Conservation (phyloP, 2,888 invertebrate species). For the Cosmopolites sordidus region DNA sequence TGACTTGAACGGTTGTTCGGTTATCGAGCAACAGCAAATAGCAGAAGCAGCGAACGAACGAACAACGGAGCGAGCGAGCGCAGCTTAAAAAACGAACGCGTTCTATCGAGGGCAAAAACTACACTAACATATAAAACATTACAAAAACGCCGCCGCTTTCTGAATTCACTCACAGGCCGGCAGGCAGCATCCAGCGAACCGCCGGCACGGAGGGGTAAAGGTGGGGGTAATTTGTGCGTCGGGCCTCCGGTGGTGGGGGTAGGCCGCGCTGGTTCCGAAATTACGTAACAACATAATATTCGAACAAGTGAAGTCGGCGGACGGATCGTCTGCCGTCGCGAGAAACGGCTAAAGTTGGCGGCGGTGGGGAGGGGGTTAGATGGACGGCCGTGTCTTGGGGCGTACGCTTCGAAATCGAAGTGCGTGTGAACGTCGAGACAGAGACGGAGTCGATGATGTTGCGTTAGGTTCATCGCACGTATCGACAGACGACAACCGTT, state of each 20-base stretch:
- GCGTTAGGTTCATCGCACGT: too few species aligned
- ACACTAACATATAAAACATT: conserved; percentile 47
- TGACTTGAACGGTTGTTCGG: too few species aligned
- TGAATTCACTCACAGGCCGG: conserved; percentile 32
- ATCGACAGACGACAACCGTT: too few species aligned
- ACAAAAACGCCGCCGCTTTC: conserved; percentile 44
- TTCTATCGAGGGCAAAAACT: conserved; percentile 46
- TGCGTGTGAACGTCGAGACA: conserved; percentile 16
- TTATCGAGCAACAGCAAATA: too few species aligned
- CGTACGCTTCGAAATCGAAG: conserved; percentile 10
- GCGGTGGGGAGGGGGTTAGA: conserved; percentile 8
- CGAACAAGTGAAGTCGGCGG: conserved; percentile 26
- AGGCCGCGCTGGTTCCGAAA: conserved; percentile 15
- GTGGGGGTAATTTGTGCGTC: conserved; percentile 29
- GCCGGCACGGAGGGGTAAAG: conserved; percentile 20
- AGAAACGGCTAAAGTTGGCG: neutral
- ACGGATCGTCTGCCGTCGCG: conserved; percentile 23
- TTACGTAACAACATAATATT: conserved; percentile 27
- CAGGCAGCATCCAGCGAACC: conserved; percentile 40
- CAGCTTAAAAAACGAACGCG: conserved; percentile 33
- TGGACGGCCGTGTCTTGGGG: conserved; percentile 14
- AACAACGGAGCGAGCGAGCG: conserved; percentile 14
- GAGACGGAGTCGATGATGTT: too few species aligned
- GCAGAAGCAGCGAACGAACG: conserved; percentile 8
- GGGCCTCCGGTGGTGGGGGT: conserved; percentile 16